These are phyloP conservation scores for Mylabris phalerata DNA, from an alignment of 1,140 invertebrate genomes.

Conservation along the genomic window DNA sequence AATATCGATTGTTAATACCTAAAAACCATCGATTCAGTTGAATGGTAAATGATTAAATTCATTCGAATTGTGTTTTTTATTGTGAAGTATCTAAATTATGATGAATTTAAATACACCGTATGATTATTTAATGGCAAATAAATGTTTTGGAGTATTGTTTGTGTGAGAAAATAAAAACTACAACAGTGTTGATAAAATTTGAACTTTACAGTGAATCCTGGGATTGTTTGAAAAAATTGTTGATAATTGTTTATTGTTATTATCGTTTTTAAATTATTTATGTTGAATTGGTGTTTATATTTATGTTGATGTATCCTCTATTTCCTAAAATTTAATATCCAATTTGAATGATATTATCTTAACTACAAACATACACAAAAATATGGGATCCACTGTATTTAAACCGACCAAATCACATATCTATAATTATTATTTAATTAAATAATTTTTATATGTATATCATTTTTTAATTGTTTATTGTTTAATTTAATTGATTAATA, in stretches of 20 bases:
- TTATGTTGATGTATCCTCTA: neutral
- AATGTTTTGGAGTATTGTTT: too few species aligned
- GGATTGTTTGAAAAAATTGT: neutral
- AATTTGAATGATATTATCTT: too few species aligned
- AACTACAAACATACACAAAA: neutral
- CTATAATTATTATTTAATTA: neutral
- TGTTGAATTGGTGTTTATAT: conserved; percentile 3
- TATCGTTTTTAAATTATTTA: conserved; percentile 6
- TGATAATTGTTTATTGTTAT: neutral
- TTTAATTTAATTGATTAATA: conserved; percentile 19
- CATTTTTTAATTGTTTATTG: conserved; percentile 16
- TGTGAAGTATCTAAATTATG: too few species aligned
- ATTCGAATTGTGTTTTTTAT: too few species aligned
- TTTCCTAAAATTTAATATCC: too few species aligned
- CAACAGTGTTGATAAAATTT: conserved; percentile 27
- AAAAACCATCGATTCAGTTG: too few species aligned
- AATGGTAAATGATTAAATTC: too few species aligned
- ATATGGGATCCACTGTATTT: conserved; percentile 21
- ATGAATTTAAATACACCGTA: too few species aligned
- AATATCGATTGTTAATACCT: too few species aligned
- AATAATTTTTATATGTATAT: conserved; percentile 15
- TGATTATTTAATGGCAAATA: too few species aligned
- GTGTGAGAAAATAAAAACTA: neutral
- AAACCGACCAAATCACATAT: neutral
- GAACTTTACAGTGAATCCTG: conserved; percentile 25